Evolutionary conservation across 2,888 invertebrate species (phyloP).

Genomic region (Lasius fuliginosus): DNA sequence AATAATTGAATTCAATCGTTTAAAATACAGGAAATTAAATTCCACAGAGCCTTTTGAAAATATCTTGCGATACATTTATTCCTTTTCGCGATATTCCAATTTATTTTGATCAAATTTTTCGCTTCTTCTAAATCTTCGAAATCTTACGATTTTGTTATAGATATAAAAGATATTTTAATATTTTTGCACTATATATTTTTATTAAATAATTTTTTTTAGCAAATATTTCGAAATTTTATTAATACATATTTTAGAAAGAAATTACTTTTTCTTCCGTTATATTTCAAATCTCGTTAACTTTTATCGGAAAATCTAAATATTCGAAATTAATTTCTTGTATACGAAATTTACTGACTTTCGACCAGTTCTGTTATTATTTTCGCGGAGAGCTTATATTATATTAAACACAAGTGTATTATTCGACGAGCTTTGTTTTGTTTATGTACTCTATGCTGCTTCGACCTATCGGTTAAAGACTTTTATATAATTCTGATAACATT

Average conservation of each 20-base stretch:
- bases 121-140: neutral
- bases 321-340: neutral
- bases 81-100: neutral
- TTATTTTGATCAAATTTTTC: neutral
- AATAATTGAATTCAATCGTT: neutral
- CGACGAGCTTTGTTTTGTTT: slow-evolving; percentile 7
- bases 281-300: neutral
- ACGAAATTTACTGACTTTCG: neutral
- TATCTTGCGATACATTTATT: neutral
- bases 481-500: slow-evolving; percentile 12
- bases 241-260: too few species aligned
- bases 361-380: neutral
- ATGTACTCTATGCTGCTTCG: neutral
- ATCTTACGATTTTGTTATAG: neutral
- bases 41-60: neutral
- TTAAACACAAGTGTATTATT: neutral
- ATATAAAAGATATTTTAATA: too few species aligned
- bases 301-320: neutral
- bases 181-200: too few species aligned
- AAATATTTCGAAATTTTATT: too few species aligned
- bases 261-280: too few species aligned
- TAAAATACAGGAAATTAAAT: neutral
- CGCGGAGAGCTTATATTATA: neutral
- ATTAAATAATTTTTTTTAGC: too few species aligned
- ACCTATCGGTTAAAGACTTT: slow-evolving; percentile 19